Percentiles rank a stretch among this genome's conserved stretches.
phyloP scores from a whole-genome alignment of 2,888 invertebrate species.

The Drosophila bunnanda region DNA sequence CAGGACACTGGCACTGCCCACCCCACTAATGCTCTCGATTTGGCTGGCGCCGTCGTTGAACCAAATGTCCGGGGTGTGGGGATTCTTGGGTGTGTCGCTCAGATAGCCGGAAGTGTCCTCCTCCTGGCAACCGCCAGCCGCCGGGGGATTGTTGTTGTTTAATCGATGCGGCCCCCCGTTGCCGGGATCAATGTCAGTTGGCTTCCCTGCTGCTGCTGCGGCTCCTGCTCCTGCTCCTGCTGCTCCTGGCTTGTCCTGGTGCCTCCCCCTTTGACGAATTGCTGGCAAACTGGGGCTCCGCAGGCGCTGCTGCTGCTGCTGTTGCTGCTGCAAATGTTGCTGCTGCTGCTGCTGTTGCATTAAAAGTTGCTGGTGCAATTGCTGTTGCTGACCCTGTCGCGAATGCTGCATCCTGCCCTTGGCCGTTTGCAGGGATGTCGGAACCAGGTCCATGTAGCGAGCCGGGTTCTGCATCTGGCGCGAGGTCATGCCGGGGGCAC shows the following conservation, averaged over 20 bases:
- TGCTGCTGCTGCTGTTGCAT: conserved; percentile 66
- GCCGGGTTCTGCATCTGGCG: conserved; percentile 43
- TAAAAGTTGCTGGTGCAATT: conserved; percentile 57
- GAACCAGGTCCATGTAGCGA: conserved; percentile 74
- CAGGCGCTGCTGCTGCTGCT: conserved; percentile 68
- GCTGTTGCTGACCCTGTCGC: conserved; percentile 52
- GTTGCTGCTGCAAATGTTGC: conserved; percentile 57
- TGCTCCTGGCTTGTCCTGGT: conserved; percentile 40
- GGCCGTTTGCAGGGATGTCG: conserved; percentile 77
- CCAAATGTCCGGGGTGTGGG: conserved; percentile 85
- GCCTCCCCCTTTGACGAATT: conserved; percentile 85
- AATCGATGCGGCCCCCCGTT: conserved; percentile 70
- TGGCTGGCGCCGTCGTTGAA: conserved; percentile 82
- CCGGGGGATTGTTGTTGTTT: conserved; percentile 65
- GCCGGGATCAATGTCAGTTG: conserved; percentile 69
- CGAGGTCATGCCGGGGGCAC: conserved; percentile 67
- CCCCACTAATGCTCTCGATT: conserved; percentile 75
- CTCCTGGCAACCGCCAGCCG: conserved; percentile 85
- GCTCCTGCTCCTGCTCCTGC: conserved; percentile 24
- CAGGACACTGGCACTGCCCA: conserved; percentile 63
- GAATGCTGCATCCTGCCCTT: conserved; percentile 81
- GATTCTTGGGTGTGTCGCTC: conserved; percentile 89
- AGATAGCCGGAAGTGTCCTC: conserved; percentile 94
- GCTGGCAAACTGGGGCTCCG: conserved; percentile 90
- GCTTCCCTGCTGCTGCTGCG: conserved; percentile 48